Evolutionary conservation across 2,797 vertebrate genomes (phyloP), one percentile per base, ranked within the genome.

Genomic region (Pangasius krempfi): DNA sequence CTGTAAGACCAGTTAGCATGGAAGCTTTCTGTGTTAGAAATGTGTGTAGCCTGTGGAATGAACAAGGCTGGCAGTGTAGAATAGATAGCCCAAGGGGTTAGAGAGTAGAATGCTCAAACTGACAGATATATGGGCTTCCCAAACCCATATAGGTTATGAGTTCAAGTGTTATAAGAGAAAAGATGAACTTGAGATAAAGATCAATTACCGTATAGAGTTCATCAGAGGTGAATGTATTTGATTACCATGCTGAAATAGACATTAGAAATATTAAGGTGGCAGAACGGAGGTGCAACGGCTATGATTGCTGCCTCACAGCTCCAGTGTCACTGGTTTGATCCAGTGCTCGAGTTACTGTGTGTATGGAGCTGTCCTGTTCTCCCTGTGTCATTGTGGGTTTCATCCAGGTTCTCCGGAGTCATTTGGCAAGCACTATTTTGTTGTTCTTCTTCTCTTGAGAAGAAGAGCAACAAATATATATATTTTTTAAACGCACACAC

Each of bases 11-110:
- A 85, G 68, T 72, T 73, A 87, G 40, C n/a, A 62, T 52, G n/a
- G 66, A 82, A 33, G 66, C 54, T 62, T 25, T 4, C 20, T 22
- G 37, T n/a, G 12, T 72, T 81, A 72, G 20, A 52, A 81, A 60
- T 82, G 84, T 66, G 60, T 78, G 33, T 52, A n/a, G 44, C 40
- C 54, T 85, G 8, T 70, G 82, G 72, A 85, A 78, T 68, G 81
- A 85, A 54, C 8, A n/a, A 40, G 20, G 44, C 30, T 70, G 33
- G 27, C 30, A 40, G 22, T 78, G 5, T 16, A 85, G 12, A 66
- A 85, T 10, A 44, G 60, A 85, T 44, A 70, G 25, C 60, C 40
- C 30, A 70, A 30, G 60, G 58, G 66, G 66, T 73, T 60, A 47
- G 50, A 82, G 50, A 72, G 27, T 37, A 73, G 40, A 87, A 82